Conservation (phyloP, 2,797 vertebrate species). For the Tragelaphus oryx region DNA sequence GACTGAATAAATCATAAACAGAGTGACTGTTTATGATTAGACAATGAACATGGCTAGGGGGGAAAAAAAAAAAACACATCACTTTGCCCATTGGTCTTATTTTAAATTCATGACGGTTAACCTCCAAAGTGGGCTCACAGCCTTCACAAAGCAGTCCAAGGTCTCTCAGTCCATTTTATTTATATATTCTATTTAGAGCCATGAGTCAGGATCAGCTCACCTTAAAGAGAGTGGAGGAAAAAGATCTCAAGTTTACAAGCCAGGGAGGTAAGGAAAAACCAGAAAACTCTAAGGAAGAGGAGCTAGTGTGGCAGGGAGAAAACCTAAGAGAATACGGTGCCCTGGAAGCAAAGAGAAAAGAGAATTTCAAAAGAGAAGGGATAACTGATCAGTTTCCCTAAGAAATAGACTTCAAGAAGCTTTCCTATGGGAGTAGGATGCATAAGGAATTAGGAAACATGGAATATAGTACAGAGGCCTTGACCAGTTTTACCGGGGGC, state of each 20-base stretch:
- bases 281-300: neutral
- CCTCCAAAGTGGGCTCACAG: neutral
- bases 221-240: neutral
- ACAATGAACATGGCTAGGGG: neutral
- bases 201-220: neutral
- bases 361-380: neutral
- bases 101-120: neutral
- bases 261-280: neutral
- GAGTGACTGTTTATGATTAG: neutral
- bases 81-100: neutral
- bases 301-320: neutral
- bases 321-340: neutral
- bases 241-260: neutral
- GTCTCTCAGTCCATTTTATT: neutral
- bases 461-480: fast-evolving
- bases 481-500: fast-evolving
- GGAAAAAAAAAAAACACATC: fast-evolving
- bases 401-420: neutral
- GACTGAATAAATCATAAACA: neutral
- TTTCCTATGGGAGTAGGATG: neutral
- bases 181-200: neutral
- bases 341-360: neutral
- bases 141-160: neutral
- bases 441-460: neutral
- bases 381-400: no score